A percentile compares a stretch with the other conserved stretches of the same genome.
Evolutionary conservation across 1,140 invertebrate species (phyloP).

Genomic region (Brachionus plicatilis): DNA sequence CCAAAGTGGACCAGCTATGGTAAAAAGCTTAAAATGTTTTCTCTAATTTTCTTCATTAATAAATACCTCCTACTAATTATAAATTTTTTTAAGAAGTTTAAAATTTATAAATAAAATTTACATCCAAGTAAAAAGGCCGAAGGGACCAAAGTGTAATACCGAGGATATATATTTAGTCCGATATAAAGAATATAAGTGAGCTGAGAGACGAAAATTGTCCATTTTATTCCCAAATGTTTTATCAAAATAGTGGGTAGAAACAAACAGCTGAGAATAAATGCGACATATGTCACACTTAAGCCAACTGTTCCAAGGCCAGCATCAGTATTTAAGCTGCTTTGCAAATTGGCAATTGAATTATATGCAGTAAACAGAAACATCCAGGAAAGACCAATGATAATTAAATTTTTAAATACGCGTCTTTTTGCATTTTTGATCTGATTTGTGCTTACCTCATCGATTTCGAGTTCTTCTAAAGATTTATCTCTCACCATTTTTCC

Average conservation of each 20-base stretch:
- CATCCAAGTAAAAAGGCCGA: slow-evolving; percentile 74
- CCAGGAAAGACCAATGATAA: slow-evolving; percentile 9
- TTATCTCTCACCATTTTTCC: not conserved
- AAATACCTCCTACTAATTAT: slow-evolving; percentile 9
- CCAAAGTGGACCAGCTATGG: slow-evolving; percentile 84
- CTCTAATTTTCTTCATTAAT: not conserved
- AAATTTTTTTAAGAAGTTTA: slow-evolving; percentile 3
- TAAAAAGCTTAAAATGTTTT: not conserved
- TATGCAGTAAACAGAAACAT: slow-evolving; percentile 22
- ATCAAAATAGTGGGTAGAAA: slow-evolving; percentile 78
- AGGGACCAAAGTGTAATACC: slow-evolving; percentile 56
- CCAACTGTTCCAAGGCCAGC: slow-evolving; percentile 46
- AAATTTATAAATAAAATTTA: slow-evolving; percentile 56
- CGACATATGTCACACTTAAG: slow-evolving; percentile 76
- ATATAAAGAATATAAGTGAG: slow-evolving; percentile 87
- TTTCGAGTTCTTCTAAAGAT: not conserved
- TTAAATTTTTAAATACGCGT: not conserved
- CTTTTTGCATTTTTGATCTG: not conserved
- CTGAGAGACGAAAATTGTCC: slow-evolving; percentile 84
- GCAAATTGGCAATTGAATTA: slow-evolving; percentile 11
- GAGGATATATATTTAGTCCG: slow-evolving; percentile 80
- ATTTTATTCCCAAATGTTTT: slow-evolving; percentile 82
- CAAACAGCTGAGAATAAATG: slow-evolving; percentile 80
- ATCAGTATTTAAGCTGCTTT: slow-evolving; percentile 21
- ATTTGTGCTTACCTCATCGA: not conserved